Evolutionary conservation across 2,888 invertebrate species (phyloP), one percentile per base, ranked within the genome.

Genomic region (Drosophila recens): DNA sequence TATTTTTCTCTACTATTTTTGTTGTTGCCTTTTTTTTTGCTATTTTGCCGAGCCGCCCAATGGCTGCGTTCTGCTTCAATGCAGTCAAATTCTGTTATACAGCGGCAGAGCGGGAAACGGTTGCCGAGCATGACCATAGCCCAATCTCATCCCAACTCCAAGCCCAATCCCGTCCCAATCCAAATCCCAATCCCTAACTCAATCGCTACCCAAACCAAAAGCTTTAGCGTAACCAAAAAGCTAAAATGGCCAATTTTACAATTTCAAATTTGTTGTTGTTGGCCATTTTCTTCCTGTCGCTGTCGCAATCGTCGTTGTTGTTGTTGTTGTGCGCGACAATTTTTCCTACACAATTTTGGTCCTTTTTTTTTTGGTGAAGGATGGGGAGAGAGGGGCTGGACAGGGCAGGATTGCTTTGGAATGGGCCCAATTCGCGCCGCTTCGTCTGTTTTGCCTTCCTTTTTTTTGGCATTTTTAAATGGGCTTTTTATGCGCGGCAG

Each of bases 401-500:
- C 23, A 23, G 23, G 27, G 58, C 5, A 4, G 34, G 13, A 20
- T 4, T 23, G 11, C 15, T 10, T 27, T 8, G 49, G 54, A 54
- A 54, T 67, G 78, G 51, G 58, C 43, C 61, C 80, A 70, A 76
- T 80, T 77, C 78, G 78, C 80, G 77, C 59, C 79, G 74, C 69
- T 71, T 81, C 75, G 67, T 38, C 56, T 74, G 69, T 77, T 80
- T 74, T 74, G 63, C 59, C 62, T 72, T 57, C 45, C 23, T 63
- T 68, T 27, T 57, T 48, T 66, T 62, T 59, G 85, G 66, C 52
- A 72, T 69, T 87, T 90, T 87, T 90, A 87, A 87, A 87, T 87
- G 90, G 87, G 87, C 87, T 87, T 87, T 87, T 87, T 87, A 90
- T 87, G 90, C 87, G 87, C 90, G 79, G 89, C 79, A 90, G 90